A percentile compares a stretch with the other conserved stretches of the same genome.
Evolutionary conservation across 2,797 vertebrate genomes (phyloP).

Genomic region (Acanthis flammea): DNA sequence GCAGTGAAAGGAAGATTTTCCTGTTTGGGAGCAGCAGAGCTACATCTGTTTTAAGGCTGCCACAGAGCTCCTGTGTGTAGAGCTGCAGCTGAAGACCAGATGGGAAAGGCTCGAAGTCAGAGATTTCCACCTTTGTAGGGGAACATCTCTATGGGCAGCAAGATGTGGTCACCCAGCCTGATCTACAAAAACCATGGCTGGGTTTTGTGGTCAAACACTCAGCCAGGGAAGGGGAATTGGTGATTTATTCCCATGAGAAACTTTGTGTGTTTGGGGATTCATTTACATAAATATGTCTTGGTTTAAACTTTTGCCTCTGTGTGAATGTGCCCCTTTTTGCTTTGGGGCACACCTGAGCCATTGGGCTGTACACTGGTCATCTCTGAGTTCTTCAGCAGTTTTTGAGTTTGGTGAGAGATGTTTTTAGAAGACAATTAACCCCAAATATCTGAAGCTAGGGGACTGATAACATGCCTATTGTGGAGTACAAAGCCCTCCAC

Average conservation of each 20-base stretch:
- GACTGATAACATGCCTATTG: background rate
- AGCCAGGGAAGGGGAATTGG: background rate
- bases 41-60: background rate
- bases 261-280: background rate
- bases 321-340: background rate
- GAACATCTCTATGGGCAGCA: background rate
- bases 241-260: background rate
- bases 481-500: background rate
- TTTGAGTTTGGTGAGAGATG: background rate
- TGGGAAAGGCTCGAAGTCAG: background rate
- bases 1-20: background rate
- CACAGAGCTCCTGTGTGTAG: accelerated
- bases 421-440: background rate
- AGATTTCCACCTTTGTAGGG: background rate
- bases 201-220: background rate
- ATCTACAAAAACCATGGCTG: accelerated
- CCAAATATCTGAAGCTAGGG: background rate
- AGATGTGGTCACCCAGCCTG: background rate
- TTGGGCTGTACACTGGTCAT: background rate
- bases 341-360: background rate
- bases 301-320: background rate
- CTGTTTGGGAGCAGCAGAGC: background rate
- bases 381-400: background rate
- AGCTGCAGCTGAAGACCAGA: background rate
- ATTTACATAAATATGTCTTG: background rate